These are phyloP conservation scores for Hemicordylus capensis DNA, from an alignment of 2,113 vertebrate genomes.

Conservation along the genomic window DNA sequence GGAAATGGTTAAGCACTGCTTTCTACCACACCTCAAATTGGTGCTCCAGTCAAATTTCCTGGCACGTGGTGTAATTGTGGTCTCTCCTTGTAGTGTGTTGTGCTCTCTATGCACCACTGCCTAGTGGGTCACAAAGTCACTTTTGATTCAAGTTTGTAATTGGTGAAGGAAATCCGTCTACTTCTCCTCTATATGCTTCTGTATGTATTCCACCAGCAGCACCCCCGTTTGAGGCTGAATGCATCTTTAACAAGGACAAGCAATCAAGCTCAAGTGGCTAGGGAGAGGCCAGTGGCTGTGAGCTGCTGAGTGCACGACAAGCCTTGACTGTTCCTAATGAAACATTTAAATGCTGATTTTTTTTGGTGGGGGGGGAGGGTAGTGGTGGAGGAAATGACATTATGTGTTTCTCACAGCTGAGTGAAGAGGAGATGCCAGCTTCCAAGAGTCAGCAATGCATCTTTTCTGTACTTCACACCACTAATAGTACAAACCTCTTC, in stretches of 20 bases:
- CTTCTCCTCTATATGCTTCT: fast-evolving
- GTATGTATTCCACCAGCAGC: neutral
- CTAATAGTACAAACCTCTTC: conserved; percentile 5
- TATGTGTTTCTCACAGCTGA: neutral
- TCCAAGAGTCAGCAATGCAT: neutral
- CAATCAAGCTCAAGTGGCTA: neutral
- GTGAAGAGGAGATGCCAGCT: conserved; percentile 8
- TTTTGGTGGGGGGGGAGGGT: conserved; percentile 10
- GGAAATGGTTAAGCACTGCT: neutral
- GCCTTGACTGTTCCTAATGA: neutral
- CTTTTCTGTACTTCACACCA: conserved; percentile 11
- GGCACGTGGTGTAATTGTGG: neutral
- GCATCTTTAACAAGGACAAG: neutral
- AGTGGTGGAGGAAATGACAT: conserved; percentile 24
- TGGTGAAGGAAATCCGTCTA: neutral
- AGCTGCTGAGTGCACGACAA: neutral
- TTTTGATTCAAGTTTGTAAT: neutral
- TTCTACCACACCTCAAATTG: neutral
- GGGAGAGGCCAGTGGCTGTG: neutral
- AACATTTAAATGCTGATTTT: conserved; percentile 23
- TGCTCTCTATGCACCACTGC: neutral
- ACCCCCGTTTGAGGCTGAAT: neutral
- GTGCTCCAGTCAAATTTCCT: neutral
- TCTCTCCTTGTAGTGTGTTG: neutral
- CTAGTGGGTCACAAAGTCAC: neutral